Conservation (phyloP, 37 sponge, comb jelly and placozoan species). For the Oopsacas minuta region DNA sequence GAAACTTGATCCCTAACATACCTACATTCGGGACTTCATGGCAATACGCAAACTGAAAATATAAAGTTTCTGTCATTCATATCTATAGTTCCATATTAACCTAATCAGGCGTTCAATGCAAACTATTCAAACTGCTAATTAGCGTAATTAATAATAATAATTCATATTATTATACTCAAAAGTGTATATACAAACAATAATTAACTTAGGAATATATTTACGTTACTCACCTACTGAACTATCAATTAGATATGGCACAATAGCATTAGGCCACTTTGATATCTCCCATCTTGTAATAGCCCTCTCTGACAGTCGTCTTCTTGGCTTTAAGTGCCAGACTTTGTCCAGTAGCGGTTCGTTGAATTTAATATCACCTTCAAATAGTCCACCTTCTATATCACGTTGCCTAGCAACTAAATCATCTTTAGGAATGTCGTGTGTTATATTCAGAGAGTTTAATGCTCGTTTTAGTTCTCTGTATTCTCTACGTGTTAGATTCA, state of each 20-base stretch:
- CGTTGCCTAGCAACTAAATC: neutral
- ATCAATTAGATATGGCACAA: neutral
- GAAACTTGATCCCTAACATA: too few relatives aligned
- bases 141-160: neutral
- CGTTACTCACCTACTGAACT: neutral
- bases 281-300: neutral
- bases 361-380: slow-evolving; percentile 13
- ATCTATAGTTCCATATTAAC: too few relatives aligned
- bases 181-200: too few relatives aligned
- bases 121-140: neutral
- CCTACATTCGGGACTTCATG: too few relatives aligned
- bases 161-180: too few relatives aligned
- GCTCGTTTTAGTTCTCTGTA: neutral
- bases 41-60: too few relatives aligned
- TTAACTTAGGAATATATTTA: too few relatives aligned
- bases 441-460: neutral
- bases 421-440: neutral
- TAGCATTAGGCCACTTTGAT: neutral
- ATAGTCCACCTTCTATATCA: neutral
- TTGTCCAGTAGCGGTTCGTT: neutral
- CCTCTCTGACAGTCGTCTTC: neutral
- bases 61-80: too few relatives aligned
- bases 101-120: too few relatives aligned
- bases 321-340: neutral
- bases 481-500: neutral